Base-by-base conservation (phyloP, 2,888 invertebrate species). In the Teleogryllus oceanicus region DNA sequence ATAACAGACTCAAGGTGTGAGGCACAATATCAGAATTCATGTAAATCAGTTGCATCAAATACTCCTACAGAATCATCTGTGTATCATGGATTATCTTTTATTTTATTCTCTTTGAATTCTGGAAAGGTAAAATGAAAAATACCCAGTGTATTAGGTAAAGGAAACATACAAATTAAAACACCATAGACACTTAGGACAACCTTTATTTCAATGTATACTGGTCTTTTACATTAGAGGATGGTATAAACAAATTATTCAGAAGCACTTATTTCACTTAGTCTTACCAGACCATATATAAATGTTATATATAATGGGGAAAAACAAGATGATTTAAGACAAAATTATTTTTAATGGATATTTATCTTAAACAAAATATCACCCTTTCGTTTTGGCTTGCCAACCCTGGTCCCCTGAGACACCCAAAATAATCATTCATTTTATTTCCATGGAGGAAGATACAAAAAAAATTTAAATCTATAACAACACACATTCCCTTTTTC, bases 191-290 rank as follows among this genome's bases (percentile, higher is more conserved):
- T 88, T 87, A 88, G 87, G 88, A 88, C 88, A 88, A 88, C 88
- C 88, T 89, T 89, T 89, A 89, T 89, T 75, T 89, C 88, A 88
- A 88, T 88, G 88, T 88, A 88, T 88, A 88, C 88, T 89, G 88
- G 89, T 88, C 88, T 88, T 84, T 83, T 84, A 85, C 84, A 88
- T 88, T 88, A 88, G 87, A 88, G 82, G 81, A 81, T 79, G 82
- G 81, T 82, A 83, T 81, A 83, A 83, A 83, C 81, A 83, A 83
- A 81, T 83, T 80, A 81, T 82, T 86, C 85, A 86, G 87, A 88
- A 88, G 88, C 88, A 87, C 87, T 87, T 87, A 87, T 86, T 81
- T 80, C 75, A 75, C 75, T 79, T 79, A 80, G 78, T 78, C 78
- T 76, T 78, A 79, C 78, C 78, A 80, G 78, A 79, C 78, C 50